Conservation (phyloP, 2,113 vertebrate species). For the Gasterosteus nipponicus region DNA sequence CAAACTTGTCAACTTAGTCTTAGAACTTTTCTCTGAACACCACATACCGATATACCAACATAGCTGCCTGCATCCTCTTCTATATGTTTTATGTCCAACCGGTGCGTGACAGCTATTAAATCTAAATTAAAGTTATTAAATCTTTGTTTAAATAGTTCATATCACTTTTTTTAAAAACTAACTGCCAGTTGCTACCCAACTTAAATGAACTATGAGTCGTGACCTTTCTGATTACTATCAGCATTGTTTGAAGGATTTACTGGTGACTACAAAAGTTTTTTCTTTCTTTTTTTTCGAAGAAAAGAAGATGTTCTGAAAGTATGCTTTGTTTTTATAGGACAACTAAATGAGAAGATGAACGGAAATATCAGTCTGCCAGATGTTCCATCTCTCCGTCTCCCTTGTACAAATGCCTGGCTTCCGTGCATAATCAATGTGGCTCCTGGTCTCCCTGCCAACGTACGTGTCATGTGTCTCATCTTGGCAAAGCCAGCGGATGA, state of each 20-base stretch:
- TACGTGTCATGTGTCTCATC: constrained; percentile 27
- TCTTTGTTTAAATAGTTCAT: neutral
- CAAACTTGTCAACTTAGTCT: neutral
- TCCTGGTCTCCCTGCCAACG: constrained; percentile 22
- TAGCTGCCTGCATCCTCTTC: neutral
- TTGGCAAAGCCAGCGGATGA: constrained; percentile 12
- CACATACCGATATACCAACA: neutral
- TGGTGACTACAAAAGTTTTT: neutral
- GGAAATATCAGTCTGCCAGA: constrained; percentile 13
- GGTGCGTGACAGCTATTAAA: too few species aligned
- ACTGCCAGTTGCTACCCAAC: neutral
- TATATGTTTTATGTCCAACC: neutral
- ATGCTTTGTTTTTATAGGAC: constrained; percentile 23
- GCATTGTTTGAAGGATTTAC: neutral
- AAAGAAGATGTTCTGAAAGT: constrained; percentile 8
- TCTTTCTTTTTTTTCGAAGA: too few species aligned
- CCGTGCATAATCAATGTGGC: constrained; percentile 25
- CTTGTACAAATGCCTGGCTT: constrained; percentile 7
- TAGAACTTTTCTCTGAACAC: neutral
- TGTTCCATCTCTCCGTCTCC: neutral
- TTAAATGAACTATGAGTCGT: neutral
- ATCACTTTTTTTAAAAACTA: neutral
- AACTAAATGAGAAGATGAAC: constrained; percentile 19
- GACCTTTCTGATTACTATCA: neutral
- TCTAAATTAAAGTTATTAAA: neutral